phyloP scores from a whole-genome alignment of 2,113 vertebrate genomes.

The Limnothrissa miodon region DNA sequence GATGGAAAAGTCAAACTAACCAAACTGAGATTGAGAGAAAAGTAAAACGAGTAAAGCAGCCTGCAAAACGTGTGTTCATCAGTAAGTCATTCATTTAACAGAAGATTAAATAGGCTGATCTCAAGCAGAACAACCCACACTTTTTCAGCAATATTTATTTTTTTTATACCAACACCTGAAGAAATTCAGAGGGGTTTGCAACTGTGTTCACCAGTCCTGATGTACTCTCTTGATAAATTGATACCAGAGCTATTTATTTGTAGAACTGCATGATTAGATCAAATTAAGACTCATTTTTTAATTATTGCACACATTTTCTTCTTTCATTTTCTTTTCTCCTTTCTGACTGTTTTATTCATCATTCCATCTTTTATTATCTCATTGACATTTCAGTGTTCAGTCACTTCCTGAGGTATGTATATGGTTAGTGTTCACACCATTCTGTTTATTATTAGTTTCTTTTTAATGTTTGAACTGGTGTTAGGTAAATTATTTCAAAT shows the following conservation, averaged over 20 bases:
- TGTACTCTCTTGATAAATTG: conserved; percentile 22
- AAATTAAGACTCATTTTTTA: neutral
- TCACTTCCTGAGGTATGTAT: conserved; percentile 18
- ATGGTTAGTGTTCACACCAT: conserved; percentile 6
- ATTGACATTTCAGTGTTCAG: too few species aligned
- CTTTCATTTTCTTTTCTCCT: neutral
- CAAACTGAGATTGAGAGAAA: conserved; percentile 10
- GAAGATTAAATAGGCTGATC: neutral
- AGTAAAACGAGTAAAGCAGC: neutral
- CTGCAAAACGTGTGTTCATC: neutral
- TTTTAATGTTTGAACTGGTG: too few species aligned
- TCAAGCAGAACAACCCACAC: neutral
- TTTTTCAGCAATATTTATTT: neutral
- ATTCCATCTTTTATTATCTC: neutral
- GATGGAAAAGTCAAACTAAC: neutral
- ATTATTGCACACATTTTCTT: neutral
- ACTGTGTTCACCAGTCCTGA: conserved; percentile 26
- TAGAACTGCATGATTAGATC: neutral
- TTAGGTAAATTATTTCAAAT: too few species aligned
- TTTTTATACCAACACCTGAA: neutral
- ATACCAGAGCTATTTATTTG: conserved; percentile 28
- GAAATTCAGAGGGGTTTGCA: neutral
- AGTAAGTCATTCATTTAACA: neutral
- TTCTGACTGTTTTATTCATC: neutral
- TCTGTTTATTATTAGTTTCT: conserved; percentile 17